These are phyloP conservation scores for Atherix ibis DNA, from an alignment of 2,888 invertebrate genomes.

Conservation along the genomic window DNA sequence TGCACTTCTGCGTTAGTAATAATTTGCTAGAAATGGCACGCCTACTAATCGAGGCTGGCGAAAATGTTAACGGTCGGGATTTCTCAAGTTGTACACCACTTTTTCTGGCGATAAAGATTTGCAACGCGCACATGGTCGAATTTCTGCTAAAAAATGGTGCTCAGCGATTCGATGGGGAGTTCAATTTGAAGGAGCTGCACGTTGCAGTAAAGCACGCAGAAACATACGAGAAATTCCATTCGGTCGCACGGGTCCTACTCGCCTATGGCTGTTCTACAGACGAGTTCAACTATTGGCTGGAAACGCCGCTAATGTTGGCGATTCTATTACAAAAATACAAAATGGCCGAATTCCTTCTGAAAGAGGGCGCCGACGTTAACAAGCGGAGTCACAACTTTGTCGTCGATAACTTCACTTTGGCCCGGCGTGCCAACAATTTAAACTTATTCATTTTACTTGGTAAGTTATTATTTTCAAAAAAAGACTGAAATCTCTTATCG, in stretches of 20 bases:
- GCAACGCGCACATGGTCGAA: conserved; percentile 40
- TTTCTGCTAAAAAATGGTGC: conserved; percentile 46
- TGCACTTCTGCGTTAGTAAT: conserved; percentile 50
- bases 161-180: conserved; percentile 42
- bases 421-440: conserved; percentile 14
- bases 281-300: conserved; percentile 46
- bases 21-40: conserved; percentile 35
- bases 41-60: conserved; percentile 21
- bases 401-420: conserved; percentile 19
- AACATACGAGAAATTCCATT: conserved; percentile 16
- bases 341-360: conserved; percentile 25
- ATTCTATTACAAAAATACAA: conserved; percentile 25
- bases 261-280: conserved; percentile 43
- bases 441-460: conserved; percentile 22
- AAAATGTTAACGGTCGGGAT: conserved; percentile 22
- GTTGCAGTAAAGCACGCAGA: conserved; percentile 23
- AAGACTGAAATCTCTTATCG: not conserved
- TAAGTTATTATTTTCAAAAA: conserved; percentile 13
- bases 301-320: conserved; percentile 51
- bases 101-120: conserved; percentile 53
- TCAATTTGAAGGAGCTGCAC: conserved; percentile 23
- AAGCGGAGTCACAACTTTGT: conserved; percentile 21
- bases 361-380: conserved; percentile 25
- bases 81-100: conserved; percentile 47
- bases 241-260: conserved; percentile 21